Base-by-base conservation (phyloP, 2,888 invertebrate genomes). In the Caenorhabditis sp. region DNA sequence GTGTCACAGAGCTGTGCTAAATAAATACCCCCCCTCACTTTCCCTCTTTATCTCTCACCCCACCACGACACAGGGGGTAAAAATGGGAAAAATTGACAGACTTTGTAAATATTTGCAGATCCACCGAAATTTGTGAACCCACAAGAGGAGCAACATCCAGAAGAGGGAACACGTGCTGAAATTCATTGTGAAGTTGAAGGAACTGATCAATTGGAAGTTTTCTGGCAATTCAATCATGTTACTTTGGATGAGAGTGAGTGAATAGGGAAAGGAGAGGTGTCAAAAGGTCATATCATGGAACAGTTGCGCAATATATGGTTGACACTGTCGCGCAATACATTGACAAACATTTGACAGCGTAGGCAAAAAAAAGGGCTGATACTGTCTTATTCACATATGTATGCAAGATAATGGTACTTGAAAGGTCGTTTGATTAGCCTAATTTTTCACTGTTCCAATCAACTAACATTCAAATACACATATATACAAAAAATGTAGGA, bases 221-320 rank as follows among this genome's bases (percentile, higher is more conserved):
- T 81, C 62, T 83, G 83, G 83, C 83, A 81, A 59, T 81, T 80
- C 67, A 80, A 83, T 54, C 81, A 79, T 25, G 63, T 66, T 5
- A 78, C 78, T 14, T 70, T 83, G 23, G 81, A 76, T 59, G 82
- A 81, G 53, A 68, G 82, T 82, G 58, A 76, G 80, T 70, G 25
- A 25, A n/a, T n/a, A n/a, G n/a, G n/a, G n/a, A n/a, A n/a, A n/a
- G n/a, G n/a, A n/a, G n/a, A 12, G 26, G 17, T 23, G 23, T 21
- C 26, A 31, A 56, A 56, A 27, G n/a, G 12, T n/a, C 56, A 27
- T 8, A 7, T 1, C 3, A 14, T 26, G 26, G 4, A 56, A n/a
- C 7, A 27, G 8, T 31, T 57, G 57, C 57, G 31, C 27, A 57
- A 27, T 57, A 57, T 17, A n/a, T n/a, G n/a, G n/a, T 58, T 58